These are phyloP conservation scores for Laterallus jamaicensis DNA, from an alignment of 2,113 vertebrate genomes.

Conservation along the genomic window DNA sequence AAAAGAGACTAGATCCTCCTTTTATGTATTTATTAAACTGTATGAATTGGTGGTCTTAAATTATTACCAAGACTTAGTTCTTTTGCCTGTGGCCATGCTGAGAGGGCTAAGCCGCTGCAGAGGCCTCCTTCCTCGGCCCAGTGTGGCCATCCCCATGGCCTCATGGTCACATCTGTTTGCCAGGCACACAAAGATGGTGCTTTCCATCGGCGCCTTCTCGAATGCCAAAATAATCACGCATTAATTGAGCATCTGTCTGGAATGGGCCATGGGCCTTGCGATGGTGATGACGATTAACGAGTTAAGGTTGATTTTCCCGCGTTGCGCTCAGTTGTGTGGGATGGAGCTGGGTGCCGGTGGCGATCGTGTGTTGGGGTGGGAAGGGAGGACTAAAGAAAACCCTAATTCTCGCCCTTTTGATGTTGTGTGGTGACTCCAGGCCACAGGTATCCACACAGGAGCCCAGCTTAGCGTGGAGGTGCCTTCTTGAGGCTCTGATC, in stretches of 20 bases:
- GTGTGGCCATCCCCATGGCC: accelerated
- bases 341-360: background rate
- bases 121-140: background rate
- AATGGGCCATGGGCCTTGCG: background rate
- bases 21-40: conserved; percentile 77
- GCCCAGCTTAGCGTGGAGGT: background rate
- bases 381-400: background rate
- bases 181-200: background rate
- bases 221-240: background rate
- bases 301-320: conserved; percentile 40
- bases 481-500: background rate
- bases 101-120: background rate
- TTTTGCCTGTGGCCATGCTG: conserved; percentile 16
- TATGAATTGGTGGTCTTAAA: conserved; percentile 69
- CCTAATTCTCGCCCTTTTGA: background rate
- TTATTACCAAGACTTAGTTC: conserved; percentile 43
- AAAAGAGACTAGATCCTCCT: conserved; percentile 29
- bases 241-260: background rate
- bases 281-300: background rate
- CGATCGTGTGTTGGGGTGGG: background rate
- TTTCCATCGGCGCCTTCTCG: background rate
- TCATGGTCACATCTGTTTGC: background rate
- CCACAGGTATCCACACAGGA: background rate
- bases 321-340: background rate
- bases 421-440: background rate